phyloP scores from a whole-genome alignment of 2,888 invertebrate species.

The Cyrtodaria siliqua region DNA sequence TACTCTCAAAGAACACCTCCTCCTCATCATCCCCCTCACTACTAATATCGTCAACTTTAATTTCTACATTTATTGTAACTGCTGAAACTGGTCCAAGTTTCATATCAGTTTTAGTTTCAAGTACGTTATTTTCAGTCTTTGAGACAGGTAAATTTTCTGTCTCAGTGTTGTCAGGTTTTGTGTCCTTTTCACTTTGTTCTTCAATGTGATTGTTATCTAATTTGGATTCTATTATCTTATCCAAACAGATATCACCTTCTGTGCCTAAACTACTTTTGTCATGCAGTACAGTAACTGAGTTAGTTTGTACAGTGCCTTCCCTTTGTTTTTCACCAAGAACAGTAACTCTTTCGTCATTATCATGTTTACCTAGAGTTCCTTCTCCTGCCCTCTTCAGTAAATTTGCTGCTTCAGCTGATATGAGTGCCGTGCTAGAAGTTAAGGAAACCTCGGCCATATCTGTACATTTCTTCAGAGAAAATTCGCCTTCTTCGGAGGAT shows the following conservation, averaged over 20 bases:
- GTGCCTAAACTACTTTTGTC: too few relatives aligned
- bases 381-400: slow-evolving; percentile 91
- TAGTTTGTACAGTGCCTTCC: too few relatives aligned
- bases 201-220: too few relatives aligned
- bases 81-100: neutral
- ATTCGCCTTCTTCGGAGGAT: slow-evolving; percentile 85
- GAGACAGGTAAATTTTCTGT: neutral
- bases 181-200: neutral
- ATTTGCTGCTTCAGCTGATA: slow-evolving; percentile 93
- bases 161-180: neutral
- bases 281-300: too few relatives aligned
- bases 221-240: too few relatives aligned
- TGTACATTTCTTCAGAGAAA: slow-evolving; percentile 74
- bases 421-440: slow-evolving; percentile 89
- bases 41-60: neutral
- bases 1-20: slow-evolving; percentile 55
- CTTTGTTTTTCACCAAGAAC: neutral
- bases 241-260: too few relatives aligned
- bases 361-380: slow-evolving; percentile 84
- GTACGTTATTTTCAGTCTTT: neutral
- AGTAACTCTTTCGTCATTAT: neutral
- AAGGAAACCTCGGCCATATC: slow-evolving; percentile 75
- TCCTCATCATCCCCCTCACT: neutral
- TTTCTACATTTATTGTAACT: slow-evolving; percentile 3
- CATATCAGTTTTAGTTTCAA: neutral